Evolutionary conservation across 2,113 vertebrate species (phyloP), one percentile per base, ranked within the genome.

Genomic region (Triplophysa dalaica): DNA sequence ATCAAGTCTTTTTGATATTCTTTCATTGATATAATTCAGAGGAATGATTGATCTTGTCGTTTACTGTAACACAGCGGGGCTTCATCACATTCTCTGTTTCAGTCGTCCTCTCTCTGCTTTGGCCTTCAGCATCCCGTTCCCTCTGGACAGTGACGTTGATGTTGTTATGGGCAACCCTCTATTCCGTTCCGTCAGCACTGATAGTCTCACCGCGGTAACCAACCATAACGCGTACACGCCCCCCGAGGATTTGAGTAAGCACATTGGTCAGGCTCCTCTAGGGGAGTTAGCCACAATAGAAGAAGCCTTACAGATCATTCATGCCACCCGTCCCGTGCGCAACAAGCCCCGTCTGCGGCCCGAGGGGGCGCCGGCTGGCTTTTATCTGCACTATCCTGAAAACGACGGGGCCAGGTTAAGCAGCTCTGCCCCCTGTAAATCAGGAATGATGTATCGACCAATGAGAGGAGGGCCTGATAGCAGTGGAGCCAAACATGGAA

Each of bases 91-190:
- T 73, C 21, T 77, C 73, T 80, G 84, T 80, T 79, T 77, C 88
- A 96, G 95, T 90, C 94, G 94, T 75, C 96, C 96, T 64, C 91
- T 97, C 76, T 96, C 96, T 75, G 94, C 95, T 0, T 94, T 95
- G 85, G 93, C 96, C 17, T 97, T 97, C 92, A 95, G 95, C 91
- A 97, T 96, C 85, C 96, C 96, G 86, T 97, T 97, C 90, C 95
- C 95, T 84, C 91, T 97, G 92, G 96, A 97, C 94, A 97, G 96
- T 90, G 96, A 97, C 58, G 95, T 97, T 88, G 96, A 97, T 83
- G 92, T 97, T 38, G 95, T 97, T 83, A 97, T 97, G 96, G 96
- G 96, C 80, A 96, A 97, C 89, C 94, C 95, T 1, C 88, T 93
- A 77, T 91, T 91, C 72, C 95, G 93, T 80, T 96, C 96, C 0